Evolutionary conservation across 2,888 invertebrate genomes (phyloP).

Genomic region (Graphium colonna): DNA sequence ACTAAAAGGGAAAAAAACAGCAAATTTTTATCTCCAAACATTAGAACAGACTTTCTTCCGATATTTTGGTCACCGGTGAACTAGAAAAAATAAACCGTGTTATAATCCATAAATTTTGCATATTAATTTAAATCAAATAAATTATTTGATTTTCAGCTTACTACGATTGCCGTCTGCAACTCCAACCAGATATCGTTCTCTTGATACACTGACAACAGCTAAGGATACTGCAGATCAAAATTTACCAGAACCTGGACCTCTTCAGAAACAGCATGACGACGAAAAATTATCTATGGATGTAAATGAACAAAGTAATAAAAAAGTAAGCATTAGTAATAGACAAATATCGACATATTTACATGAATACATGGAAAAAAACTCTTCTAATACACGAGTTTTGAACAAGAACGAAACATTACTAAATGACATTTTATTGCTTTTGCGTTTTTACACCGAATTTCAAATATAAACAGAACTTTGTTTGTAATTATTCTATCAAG

Average conservation of each 20-base stretch:
- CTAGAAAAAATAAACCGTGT: not conserved
- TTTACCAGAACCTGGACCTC: constrained; percentile 48
- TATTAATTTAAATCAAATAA: not conserved
- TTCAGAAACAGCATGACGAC: constrained; percentile 38
- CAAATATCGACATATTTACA: too few relatives aligned
- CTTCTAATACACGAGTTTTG: too few relatives aligned
- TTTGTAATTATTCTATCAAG: too few relatives aligned
- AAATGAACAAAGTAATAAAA: constrained; percentile 32
- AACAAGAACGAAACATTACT: too few relatives aligned
- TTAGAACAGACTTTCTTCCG: too few relatives aligned
- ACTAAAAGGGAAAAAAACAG: too few relatives aligned
- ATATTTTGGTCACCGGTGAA: too few relatives aligned
- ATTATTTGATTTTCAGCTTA: constrained; percentile 24
- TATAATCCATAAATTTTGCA: not conserved
- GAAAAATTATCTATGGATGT: constrained; percentile 34
- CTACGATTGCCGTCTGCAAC: constrained; percentile 43
- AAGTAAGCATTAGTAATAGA: constrained; percentile 27
- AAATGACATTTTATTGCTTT: too few relatives aligned
- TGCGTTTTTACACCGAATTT: too few relatives aligned
- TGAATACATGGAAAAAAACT: too few relatives aligned
- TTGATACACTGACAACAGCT: constrained; percentile 60
- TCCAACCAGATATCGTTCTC: constrained; percentile 65
- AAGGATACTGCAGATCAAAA: constrained; percentile 35
- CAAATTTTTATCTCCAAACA: too few relatives aligned
- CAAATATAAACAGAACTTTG: too few relatives aligned